Conservation (phyloP, 2,797 vertebrate genomes). For the Melanotaenia parkinsoni region DNA sequence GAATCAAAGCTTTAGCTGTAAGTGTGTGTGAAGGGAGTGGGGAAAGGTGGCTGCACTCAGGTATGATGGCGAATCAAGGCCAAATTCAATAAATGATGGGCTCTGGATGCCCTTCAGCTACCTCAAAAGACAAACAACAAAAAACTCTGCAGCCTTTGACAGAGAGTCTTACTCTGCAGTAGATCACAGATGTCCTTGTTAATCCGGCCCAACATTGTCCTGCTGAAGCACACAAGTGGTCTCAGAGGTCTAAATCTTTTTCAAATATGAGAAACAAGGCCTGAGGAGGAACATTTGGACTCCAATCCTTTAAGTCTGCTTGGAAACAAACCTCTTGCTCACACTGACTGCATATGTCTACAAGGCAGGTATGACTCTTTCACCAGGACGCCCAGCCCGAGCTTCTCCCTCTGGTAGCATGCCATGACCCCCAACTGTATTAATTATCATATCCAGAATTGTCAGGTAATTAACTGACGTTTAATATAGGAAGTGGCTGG, state of each 20-base stretch:
- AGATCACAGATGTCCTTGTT: constrained; percentile 45
- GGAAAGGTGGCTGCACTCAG: neutral
- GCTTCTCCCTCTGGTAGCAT: constrained; percentile 34
- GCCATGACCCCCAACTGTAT: constrained; percentile 72
- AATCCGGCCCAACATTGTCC: constrained; percentile 31
- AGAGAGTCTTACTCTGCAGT: constrained; percentile 35
- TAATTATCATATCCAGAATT: constrained; percentile 82
- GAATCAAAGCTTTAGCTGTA: neutral
- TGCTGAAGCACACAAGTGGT: constrained; percentile 5
- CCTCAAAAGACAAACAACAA: constrained; percentile 55
- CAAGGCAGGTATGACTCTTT: constrained; percentile 47
- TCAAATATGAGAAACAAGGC: constrained; percentile 30
- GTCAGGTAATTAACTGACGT: constrained; percentile 83
- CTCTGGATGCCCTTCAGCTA: constrained; percentile 56
- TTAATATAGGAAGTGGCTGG: constrained; percentile 76
- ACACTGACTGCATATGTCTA: constrained; percentile 37
- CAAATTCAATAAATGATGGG: constrained; percentile 48
- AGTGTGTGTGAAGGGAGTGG: neutral
- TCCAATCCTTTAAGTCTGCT: constrained; percentile 33
- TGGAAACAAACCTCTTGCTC: constrained; percentile 32
- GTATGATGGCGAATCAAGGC: constrained; percentile 13
- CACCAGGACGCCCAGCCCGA: constrained; percentile 39
- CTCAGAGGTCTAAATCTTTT: constrained; percentile 14
- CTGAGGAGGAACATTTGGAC: constrained; percentile 19
- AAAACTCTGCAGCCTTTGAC: constrained; percentile 39